phyloP scores from a whole-genome alignment of 2,888 invertebrate species.

The Chamaedrilus cognettii region DNA sequence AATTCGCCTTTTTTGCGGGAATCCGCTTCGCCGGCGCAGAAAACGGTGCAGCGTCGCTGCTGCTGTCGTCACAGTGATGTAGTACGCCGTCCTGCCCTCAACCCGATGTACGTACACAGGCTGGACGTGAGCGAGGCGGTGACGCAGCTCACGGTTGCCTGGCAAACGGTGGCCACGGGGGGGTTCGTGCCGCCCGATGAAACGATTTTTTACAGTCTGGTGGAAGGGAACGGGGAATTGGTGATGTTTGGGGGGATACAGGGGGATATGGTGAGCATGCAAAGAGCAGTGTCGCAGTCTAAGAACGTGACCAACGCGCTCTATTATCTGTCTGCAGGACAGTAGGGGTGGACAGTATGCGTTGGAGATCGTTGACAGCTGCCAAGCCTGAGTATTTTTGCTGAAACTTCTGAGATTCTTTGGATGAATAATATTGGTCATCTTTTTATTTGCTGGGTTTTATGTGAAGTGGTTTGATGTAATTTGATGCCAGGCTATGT shows the following conservation, averaged over 20 bases:
- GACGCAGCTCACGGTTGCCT: slow-evolving; percentile 61
- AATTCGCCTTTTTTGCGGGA: slow-evolving; percentile 63
- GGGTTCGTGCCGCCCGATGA: slow-evolving; percentile 71
- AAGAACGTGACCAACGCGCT: not conserved
- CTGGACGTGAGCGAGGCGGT: slow-evolving; percentile 73
- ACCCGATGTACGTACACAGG: slow-evolving; percentile 80
- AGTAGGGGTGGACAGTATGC: too few species aligned
- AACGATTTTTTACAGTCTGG: slow-evolving; percentile 84
- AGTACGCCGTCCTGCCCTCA: slow-evolving; percentile 48
- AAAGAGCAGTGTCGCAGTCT: slow-evolving; percentile 37
- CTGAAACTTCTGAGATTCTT: too few species aligned
- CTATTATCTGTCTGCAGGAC: too few species aligned
- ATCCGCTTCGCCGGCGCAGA: not conserved
- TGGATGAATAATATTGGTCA: too few species aligned
- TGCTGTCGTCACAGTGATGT: not conserved
- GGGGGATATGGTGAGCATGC: slow-evolving; percentile 50
- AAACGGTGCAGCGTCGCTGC: not conserved
- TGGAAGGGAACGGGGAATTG: slow-evolving; percentile 87
- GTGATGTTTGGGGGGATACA: slow-evolving; percentile 95
- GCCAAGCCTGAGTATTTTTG: too few species aligned
- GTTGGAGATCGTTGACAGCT: too few species aligned
- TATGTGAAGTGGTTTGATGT: too few species aligned
- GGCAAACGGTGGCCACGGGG: slow-evolving; percentile 50
- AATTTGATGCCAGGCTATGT: too few species aligned
- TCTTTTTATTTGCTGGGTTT: too few species aligned